phyloP scores from a whole-genome alignment of 2,797 vertebrate genomes.

The Tapirus indicus region DNA sequence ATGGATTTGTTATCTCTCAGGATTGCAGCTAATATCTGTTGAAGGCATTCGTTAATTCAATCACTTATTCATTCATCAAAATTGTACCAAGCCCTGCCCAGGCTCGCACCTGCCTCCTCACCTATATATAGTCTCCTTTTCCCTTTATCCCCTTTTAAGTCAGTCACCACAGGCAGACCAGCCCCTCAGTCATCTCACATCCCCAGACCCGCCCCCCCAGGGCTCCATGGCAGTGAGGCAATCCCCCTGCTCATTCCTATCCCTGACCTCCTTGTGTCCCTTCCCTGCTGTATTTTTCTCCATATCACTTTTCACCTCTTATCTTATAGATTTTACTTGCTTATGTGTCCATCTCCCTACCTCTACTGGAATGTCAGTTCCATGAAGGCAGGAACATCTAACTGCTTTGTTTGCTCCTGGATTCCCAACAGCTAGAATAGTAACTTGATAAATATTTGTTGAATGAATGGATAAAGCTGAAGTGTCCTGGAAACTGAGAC shows the following conservation, averaged over 20 bases:
- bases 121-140: not conserved
- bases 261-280: not conserved
- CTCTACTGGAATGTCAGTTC: not conserved
- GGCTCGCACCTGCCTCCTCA: not conserved
- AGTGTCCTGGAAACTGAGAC: not conserved
- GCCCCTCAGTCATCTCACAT: too few species aligned
- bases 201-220: not conserved
- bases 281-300: not conserved
- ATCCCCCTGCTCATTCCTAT: fast-evolving
- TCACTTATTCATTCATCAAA: not conserved
- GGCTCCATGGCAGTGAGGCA: not conserved
- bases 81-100: not conserved
- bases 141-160: not conserved
- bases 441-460: constrained; percentile 37
- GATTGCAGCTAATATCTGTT: not conserved
- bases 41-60: not conserved
- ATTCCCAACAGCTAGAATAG: constrained; percentile 14
- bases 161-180: not conserved
- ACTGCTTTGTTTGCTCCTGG: not conserved
- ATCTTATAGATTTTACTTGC: not conserved
- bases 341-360: not conserved
- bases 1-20: not conserved
- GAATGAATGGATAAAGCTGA: constrained; percentile 11
- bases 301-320: not conserved
- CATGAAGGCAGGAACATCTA: not conserved